Base-by-base conservation (phyloP, 2,888 invertebrate species). In the Pedicia rivosa region DNA sequence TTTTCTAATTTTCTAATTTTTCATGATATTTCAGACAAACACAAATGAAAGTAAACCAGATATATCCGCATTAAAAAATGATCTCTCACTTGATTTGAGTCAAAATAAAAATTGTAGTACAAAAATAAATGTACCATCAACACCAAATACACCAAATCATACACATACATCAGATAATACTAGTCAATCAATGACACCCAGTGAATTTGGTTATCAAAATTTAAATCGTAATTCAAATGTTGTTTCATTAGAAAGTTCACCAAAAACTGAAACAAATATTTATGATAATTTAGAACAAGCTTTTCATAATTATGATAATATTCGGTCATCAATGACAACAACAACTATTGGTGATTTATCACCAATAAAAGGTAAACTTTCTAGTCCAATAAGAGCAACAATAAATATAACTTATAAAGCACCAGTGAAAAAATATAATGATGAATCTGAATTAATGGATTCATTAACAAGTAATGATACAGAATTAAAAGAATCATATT, bases 381-480 rank as follows among this genome's bases (percentile, higher is more conserved):
- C 65, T 48, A 72, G 72, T 48, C 74, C 74, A 0, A 55, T 78
- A 1, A 68, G 75, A 50, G 76, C 78, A 3, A 78, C 78, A 1
- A 78, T 78, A 16, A 78, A 74, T 55, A 78, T 78, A 7, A 78
- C 74, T 2, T 78, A 78, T 51, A 64, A 74, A 50, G 75, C 76
- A 4, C 78, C 78, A 0, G 66, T 64, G 2, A 47, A 38, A 19
- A 42, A 50, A 3, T 61, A 68, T 28, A 69, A 67, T 44, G 72
- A 70, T 44, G 63, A 63, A 33, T 61, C 68, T 30, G 59, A n/a
- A n/a, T n/a, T n/a, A n/a, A n/a, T n/a, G n/a, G n/a, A n/a, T n/a
- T n/a, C n/a, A n/a, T n/a, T n/a, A n/a, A n/a, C n/a, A n/a, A n/a
- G n/a, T n/a, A n/a, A 56, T 30, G 47, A 55, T 32, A 43, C 51